phyloP scores from a whole-genome alignment of 2,797 vertebrate genomes.

The Clarias platycephalus region DNA sequence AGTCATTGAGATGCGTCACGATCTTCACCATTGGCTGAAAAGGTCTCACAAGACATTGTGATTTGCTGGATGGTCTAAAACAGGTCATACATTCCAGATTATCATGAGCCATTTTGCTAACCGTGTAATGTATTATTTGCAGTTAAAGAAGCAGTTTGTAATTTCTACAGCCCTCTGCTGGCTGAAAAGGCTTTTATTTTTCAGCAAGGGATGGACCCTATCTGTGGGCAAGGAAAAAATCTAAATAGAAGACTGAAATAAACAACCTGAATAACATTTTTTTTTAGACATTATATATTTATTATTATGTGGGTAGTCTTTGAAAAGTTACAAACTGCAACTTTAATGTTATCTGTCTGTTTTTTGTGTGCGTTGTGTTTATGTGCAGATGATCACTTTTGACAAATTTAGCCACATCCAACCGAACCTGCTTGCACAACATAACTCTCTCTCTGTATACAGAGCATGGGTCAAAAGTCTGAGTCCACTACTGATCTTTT shows the following conservation, averaged over 20 bases:
- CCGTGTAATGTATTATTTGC: background rate
- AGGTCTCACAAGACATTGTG: background rate
- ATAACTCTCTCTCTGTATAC: background rate
- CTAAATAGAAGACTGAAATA: background rate
- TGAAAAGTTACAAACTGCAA: slow-evolving; percentile 16
- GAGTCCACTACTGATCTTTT: background rate
- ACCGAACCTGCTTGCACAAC: background rate
- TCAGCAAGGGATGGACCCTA: background rate
- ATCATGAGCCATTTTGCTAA: background rate
- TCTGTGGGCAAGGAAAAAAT: background rate
- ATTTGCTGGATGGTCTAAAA: background rate
- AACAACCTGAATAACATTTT: background rate
- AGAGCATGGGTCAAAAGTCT: slow-evolving; percentile 1
- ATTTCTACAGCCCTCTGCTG: background rate
- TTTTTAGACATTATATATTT: background rate
- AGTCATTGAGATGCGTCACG: slow-evolving; percentile 1
- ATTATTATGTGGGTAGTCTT: background rate
- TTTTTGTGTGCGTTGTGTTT: background rate
- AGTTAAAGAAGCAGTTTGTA: slow-evolving; percentile 21
- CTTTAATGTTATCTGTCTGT: background rate
- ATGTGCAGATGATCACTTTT: background rate
- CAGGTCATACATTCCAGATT: slow-evolving; percentile 1
- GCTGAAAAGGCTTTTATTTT: background rate
- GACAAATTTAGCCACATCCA: background rate
- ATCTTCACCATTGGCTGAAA: slow-evolving; percentile 13